A percentile compares a stretch with the other conserved stretches of the same genome.
phyloP scores from a whole-genome alignment of 1,140 invertebrate species.

The Penaeus indicus region DNA sequence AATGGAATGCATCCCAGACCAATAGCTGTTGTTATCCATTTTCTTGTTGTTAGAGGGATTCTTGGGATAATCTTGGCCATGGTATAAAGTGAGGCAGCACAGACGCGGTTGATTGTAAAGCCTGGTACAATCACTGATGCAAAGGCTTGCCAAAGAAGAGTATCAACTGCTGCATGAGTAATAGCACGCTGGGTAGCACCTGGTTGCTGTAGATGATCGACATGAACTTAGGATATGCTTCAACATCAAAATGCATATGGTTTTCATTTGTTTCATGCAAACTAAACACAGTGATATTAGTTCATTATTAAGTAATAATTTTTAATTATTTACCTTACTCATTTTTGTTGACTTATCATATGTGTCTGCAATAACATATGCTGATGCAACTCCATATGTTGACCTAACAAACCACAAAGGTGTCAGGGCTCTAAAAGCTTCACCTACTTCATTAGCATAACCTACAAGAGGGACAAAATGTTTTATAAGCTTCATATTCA shows the following conservation, averaged over 20 bases:
- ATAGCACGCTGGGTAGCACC: conserved; percentile 68
- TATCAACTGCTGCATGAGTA: conserved; percentile 81
- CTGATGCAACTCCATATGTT: conserved; percentile 85
- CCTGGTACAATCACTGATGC: conserved; percentile 94
- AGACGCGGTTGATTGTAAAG: conserved; percentile 91
- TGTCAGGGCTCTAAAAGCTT: conserved; percentile 88
- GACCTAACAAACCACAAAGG: conserved; percentile 80
- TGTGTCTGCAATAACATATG: conserved; percentile 91
- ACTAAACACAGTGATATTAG: background rate
- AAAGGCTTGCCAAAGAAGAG: conserved; percentile 91
- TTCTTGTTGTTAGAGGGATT: conserved; percentile 73
- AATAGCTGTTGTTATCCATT: conserved; percentile 81
- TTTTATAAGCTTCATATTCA: background rate
- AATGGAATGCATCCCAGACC: conserved; percentile 90
- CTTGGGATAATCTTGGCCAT: conserved; percentile 73
- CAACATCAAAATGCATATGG: background rate
- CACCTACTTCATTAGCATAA: conserved; percentile 96
- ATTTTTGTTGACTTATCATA: conserved; percentile 82
- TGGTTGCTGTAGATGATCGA: conserved; percentile 51
- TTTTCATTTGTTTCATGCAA: background rate
- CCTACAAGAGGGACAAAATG: conserved; percentile 75
- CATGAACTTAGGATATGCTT: background rate
- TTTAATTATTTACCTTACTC: conserved; percentile 74
- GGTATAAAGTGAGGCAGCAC: conserved; percentile 75
- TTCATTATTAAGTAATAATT: background rate